These are phyloP conservation scores for Rallus limicola DNA, from an alignment of 2,113 vertebrate species.

Conservation along the genomic window DNA sequence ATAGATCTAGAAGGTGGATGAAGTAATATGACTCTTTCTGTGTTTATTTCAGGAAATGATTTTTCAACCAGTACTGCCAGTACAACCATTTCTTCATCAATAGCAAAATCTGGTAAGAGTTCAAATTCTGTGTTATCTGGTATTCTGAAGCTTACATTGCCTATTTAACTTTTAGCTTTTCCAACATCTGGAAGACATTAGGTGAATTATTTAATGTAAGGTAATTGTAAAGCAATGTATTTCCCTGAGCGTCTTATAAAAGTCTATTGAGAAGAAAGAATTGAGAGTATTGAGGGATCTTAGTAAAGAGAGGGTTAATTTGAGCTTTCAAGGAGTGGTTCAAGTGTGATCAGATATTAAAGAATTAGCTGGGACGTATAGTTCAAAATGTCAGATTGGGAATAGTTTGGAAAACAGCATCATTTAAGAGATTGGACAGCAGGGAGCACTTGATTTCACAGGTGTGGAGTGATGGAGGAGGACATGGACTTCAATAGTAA, in stretches of 20 bases:
- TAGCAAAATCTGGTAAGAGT: background rate
- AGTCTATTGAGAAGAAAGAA: background rate
- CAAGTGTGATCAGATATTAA: background rate
- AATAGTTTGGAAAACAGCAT: background rate
- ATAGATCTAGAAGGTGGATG: background rate
- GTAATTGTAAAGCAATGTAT: background rate
- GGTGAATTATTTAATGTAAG: background rate
- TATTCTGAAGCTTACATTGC: background rate
- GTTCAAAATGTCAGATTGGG: background rate
- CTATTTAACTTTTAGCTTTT: background rate
- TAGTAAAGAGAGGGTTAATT: background rate
- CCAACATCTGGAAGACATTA: background rate
- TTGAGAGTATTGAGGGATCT: background rate
- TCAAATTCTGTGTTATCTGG: background rate
- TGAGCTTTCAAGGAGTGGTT: background rate
- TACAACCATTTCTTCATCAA: rapidly evolving
- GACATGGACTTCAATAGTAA: background rate
- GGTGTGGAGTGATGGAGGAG: background rate
- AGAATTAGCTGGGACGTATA: background rate
- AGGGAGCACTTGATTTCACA: background rate
- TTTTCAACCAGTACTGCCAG: rapidly evolving
- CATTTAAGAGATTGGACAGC: background rate
- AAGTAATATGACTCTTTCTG: background rate
- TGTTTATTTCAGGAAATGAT: background rate
- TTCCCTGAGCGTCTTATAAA: background rate